A percentile compares a stretch with the other conserved stretches of the same genome.
phyloP scores from a whole-genome alignment of 2,888 invertebrate species.

The Chelonus formosanus region DNA sequence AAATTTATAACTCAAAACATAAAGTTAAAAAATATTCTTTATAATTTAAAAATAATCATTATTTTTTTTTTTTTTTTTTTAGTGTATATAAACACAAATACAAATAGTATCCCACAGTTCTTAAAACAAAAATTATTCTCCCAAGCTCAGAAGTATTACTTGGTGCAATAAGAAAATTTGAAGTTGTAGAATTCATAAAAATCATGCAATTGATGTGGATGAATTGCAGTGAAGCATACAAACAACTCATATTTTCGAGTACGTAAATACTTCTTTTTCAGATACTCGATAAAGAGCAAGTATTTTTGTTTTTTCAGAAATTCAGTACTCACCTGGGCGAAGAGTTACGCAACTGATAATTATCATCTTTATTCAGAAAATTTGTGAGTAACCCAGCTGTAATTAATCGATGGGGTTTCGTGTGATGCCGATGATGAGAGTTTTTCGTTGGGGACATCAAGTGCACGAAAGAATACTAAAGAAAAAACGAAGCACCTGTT shows the following conservation, averaged over 20 bases:
- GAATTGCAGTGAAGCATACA: conserved; percentile 21
- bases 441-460: conserved; percentile 21
- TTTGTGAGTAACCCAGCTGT: conserved; percentile 16
- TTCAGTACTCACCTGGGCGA: conserved; percentile 40
- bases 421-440: conserved; percentile 13
- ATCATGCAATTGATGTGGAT: not conserved
- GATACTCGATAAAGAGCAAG: not conserved
- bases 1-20: too few species aligned
- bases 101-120: too few species aligned
- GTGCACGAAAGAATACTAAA: conserved; percentile 2
- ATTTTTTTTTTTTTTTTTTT: too few species aligned
- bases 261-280: too few species aligned
- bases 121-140: too few species aligned
- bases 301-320: not conserved
- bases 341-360: conserved; percentile 52
- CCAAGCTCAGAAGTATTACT: not conserved
- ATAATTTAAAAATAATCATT: too few species aligned
- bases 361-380: conserved; percentile 46
- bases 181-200: too few species aligned
- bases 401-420: conserved; percentile 39
- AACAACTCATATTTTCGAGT: conserved; percentile 20
- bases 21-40: too few species aligned
- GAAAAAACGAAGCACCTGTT: conserved; percentile 21
- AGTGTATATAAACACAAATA: too few species aligned
- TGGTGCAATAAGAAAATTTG: not conserved